Base-by-base conservation (phyloP, 2,888 invertebrate genomes). In the Plebejus melissa region DNA sequence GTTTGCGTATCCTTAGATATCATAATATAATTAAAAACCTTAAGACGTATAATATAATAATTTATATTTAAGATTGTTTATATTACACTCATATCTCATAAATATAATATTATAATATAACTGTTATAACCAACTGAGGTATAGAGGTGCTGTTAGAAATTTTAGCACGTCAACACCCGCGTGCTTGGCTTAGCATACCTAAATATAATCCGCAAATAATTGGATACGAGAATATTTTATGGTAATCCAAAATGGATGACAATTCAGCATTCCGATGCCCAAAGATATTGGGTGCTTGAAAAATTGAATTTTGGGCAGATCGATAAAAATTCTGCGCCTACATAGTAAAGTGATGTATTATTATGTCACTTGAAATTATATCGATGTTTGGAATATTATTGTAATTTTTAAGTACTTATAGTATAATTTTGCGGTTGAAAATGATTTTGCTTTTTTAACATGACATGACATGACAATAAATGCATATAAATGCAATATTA, bases 181-280 rank as follows among this genome's bases (percentile, higher is more conserved):
- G 16, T 36, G 65, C 32, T 65, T 32, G 32, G 32, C 32, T 32
- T 5, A 65, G 32, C 65, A 65, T 74, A 76, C 76, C 77, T 75
- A 80, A 78, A 79, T 79, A 77, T 77, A 78, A 78, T 79, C 78
- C 74, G 76, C 65, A 77, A 76, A 76, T 79, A 79, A 81, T 79
- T 80, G 79, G 78, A 78, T 74, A 79, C 80, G 76, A 77, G 60
- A 78, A 78, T 77, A 78, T 77, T 82, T 81, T 81, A 81, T 80
- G 82, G 80, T 79, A 77, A 80, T 82, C 81, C 81, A 82, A 81
- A 82, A 81, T 78, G 79, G 71, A 69, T 76, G 77, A 77, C 78
- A 78, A 76, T 76, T 70, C 69, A 70, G 78, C 77, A 81, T 82
- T 80, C 81, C 80, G 57, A 79, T 79, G 77, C 58, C 78, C 75